Base-by-base conservation (phyloP, 1,140 invertebrate genomes). In the Bradynema listronoti region DNA sequence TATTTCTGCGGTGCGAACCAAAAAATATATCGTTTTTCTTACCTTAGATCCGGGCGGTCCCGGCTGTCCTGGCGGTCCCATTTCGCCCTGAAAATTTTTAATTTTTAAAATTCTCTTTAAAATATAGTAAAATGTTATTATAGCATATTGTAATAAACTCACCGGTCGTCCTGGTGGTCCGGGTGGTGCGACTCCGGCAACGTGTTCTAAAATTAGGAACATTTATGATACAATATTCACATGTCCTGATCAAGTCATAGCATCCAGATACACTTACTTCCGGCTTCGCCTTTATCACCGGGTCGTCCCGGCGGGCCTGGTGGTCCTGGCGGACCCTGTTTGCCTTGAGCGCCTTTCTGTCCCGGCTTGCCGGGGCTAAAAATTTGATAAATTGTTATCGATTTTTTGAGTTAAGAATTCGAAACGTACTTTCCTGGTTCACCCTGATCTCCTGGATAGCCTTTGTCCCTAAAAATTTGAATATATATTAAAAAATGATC, bases 91-190 rank as follows among this genome's bases (percentile, higher is more conserved):
- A n/a, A n/a, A n/a, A n/a, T n/a, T n/a, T 32, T 58, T 32, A 34
- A 30, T 41, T 57, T 65, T 34, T 66, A 83, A 19, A 51, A 53
- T 22, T 11, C 16, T 25, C 43, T 27, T 47, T 32, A 19, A 19
- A 0, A 4, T 30, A 7, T 2, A 9, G 7, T 0, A 4, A 16
- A 24, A 27, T 5, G 34, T 25, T n/a, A 22, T 2, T 30, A 81
- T 79, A 39, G 87, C 87, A 70, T 83, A 82, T 71, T 87, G 85
- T 55, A 88, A 87, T 33, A 84, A 81, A 72, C 86, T 86, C 46
- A 87, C 88, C 78, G 84, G 83, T 53, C 85, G 82, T 56, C 88
- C 88, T 66, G 87, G 83, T 73, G 88, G 86, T 43, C 88, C 88
- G 47, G 85, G 82, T 47, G 82, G 81, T 46, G 83, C 83, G 24